Evolutionary conservation across 1,140 invertebrate species (phyloP).

Genomic region (Eriocheir sinensis): DNA sequence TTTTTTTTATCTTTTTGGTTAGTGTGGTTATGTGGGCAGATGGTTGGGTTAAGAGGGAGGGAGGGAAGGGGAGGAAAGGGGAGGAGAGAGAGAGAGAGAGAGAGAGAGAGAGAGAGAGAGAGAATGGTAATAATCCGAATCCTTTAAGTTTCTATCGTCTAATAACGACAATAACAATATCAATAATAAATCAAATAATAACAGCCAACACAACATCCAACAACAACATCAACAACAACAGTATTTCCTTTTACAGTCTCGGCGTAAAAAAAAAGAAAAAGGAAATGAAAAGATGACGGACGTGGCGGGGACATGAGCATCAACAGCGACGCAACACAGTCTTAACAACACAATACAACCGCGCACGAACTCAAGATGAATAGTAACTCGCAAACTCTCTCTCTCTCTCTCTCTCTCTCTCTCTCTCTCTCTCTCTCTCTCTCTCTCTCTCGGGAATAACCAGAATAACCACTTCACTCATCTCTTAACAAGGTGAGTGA

Average conservation of each 20-base stretch:
- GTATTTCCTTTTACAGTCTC: too few relatives aligned
- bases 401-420: background rate
- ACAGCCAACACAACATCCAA: background rate
- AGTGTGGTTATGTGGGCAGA: background rate
- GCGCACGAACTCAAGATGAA: background rate
- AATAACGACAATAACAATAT: too few relatives aligned
- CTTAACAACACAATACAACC: constrained; percentile 28
- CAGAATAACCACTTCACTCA: background rate
- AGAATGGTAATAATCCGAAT: background rate
- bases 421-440: too few relatives aligned
- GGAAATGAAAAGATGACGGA: too few relatives aligned
- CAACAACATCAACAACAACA: background rate
- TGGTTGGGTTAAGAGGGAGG: background rate
- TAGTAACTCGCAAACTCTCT: constrained; percentile 8
- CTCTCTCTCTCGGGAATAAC: background rate
- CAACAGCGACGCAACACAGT: too few relatives aligned
- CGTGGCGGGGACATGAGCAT: too few relatives aligned
- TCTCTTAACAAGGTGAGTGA: background rate
- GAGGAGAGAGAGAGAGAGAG: background rate
- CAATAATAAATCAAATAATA: too few relatives aligned
- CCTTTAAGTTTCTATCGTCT: too few relatives aligned
- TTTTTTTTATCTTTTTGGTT: background rate
- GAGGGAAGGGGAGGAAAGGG: background rate
- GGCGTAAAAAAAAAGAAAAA: too few relatives aligned
- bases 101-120: background rate